A percentile compares a stretch with the other conserved stretches of the same genome.
These are phyloP conservation scores for Tetragnatha versicolor DNA, from an alignment of 1,140 invertebrate genomes.

Conservation along the genomic window DNA sequence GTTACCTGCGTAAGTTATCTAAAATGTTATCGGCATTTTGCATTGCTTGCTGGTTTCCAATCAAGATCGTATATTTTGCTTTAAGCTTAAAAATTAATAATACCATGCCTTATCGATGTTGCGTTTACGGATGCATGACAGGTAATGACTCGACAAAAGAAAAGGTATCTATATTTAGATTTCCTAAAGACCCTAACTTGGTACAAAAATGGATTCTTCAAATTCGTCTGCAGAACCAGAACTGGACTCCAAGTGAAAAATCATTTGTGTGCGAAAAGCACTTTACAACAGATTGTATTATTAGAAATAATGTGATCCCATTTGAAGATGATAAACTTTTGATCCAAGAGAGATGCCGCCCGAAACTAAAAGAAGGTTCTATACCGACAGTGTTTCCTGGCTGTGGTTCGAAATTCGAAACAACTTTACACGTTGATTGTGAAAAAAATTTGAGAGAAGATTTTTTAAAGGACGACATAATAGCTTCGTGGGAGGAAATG, in stretches of 20 bases:
- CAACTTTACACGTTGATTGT: neutral
- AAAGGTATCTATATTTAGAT: neutral
- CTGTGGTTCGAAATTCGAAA: neutral
- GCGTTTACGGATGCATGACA: neutral
- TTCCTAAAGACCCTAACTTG: neutral
- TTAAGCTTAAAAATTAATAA: too few relatives aligned
- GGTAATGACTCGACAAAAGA: neutral
- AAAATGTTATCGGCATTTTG: too few relatives aligned
- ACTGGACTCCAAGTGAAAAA: neutral
- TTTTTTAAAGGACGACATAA: neutral
- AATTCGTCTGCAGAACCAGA: neutral
- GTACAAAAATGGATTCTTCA: neutral
- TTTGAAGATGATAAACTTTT: neutral
- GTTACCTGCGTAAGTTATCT: too few relatives aligned
- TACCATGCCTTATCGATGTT: too few relatives aligned
- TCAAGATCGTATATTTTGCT: too few relatives aligned
- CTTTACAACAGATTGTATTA: neutral
- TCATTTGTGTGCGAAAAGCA: neutral
- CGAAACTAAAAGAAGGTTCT: neutral
- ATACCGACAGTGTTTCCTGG: neutral
- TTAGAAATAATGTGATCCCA: neutral
- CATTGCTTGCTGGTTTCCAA: too few relatives aligned
- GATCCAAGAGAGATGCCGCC: neutral
- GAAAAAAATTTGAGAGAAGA: neutral
- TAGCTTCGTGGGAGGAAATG: neutral